These are phyloP conservation scores for Oscheius myriophilus DNA, from an alignment of 2,888 invertebrate genomes.

Conservation along the genomic window DNA sequence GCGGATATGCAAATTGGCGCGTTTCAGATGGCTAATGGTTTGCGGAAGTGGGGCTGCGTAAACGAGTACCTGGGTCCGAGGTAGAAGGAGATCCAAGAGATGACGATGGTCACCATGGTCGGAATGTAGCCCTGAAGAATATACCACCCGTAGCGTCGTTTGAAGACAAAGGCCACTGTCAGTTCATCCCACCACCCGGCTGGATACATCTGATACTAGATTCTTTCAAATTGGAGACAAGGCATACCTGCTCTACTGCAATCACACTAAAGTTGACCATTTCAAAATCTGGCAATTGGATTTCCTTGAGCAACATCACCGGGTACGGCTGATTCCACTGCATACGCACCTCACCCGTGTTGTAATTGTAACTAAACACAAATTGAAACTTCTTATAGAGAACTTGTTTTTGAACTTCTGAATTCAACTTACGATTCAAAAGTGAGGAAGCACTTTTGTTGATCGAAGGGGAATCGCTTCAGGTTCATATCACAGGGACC, in stretches of 20 bases:
- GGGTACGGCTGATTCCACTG: conserved; percentile 69
- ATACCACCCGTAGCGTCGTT: conserved; percentile 70
- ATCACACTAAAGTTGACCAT: conserved; percentile 68
- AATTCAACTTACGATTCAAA: conserved; percentile 66
- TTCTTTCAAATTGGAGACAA: conserved; percentile 8
- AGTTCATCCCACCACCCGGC: conserved; percentile 71
- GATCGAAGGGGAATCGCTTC: conserved; percentile 65
- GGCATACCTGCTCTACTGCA: conserved; percentile 64
- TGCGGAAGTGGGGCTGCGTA: not conserved
- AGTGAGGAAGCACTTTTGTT: conserved; percentile 68
- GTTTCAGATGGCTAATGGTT: no score
- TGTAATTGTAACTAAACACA: conserved; percentile 67
- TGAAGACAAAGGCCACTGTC: conserved; percentile 69
- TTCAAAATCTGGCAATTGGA: conserved; percentile 69
- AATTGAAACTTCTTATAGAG: not conserved
- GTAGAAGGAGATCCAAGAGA: conserved; percentile 70
- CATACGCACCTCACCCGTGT: conserved; percentile 70
- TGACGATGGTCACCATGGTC: conserved; percentile 70
- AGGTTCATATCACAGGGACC: conserved; percentile 71
- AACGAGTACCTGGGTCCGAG: conserved; percentile 63
- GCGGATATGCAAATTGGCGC: no score
- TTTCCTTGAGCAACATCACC: conserved; percentile 58
- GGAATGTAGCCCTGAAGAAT: conserved; percentile 70
- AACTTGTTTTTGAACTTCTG: no score
- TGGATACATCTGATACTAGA: conserved; percentile 68